phyloP scores from a whole-genome alignment of 1,140 invertebrate genomes.

The Globodera rostochiensis region DNA sequence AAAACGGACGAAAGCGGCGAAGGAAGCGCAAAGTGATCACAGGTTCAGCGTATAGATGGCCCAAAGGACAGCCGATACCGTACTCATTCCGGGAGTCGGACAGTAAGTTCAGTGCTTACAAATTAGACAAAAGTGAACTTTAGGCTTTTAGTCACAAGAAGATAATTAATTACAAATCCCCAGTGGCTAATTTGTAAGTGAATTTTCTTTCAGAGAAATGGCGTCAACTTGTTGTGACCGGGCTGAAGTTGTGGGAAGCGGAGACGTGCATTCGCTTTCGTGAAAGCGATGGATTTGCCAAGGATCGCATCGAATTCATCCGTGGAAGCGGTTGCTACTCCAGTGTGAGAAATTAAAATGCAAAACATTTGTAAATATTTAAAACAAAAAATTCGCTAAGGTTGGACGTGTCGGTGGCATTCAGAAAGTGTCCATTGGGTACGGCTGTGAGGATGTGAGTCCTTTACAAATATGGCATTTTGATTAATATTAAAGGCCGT shows the following conservation, averaged over 20 bases:
- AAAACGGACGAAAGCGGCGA: constrained; percentile 36
- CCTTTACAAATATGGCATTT: background rate
- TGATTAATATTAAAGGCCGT: too few species aligned
- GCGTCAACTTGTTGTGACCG: constrained; percentile 53
- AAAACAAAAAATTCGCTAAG: background rate
- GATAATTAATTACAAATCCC: too few species aligned
- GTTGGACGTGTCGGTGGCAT: constrained; percentile 47
- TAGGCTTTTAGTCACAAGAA: background rate
- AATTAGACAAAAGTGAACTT: background rate
- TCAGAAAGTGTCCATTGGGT: constrained; percentile 63
- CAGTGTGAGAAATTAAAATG: constrained; percentile 47
- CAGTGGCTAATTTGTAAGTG: background rate
- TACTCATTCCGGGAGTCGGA: constrained; percentile 57
- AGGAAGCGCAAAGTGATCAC: constrained; percentile 62
- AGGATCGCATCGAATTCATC: constrained; percentile 61
- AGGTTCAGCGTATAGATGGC: constrained; percentile 58
- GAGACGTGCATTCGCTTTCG: constrained; percentile 62
- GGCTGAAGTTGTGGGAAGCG: constrained; percentile 58
- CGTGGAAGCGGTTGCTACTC: constrained; percentile 63
- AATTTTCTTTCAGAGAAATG: constrained; percentile 54
- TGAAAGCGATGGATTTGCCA: constrained; percentile 42
- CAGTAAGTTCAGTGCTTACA: constrained; percentile 35
- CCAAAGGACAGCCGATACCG: constrained; percentile 54
- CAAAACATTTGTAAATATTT: background rate
- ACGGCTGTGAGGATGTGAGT: constrained; percentile 61